Evolutionary conservation across 2,888 invertebrate genomes (phyloP).

Genomic region (Apocheima hispidaria): DNA sequence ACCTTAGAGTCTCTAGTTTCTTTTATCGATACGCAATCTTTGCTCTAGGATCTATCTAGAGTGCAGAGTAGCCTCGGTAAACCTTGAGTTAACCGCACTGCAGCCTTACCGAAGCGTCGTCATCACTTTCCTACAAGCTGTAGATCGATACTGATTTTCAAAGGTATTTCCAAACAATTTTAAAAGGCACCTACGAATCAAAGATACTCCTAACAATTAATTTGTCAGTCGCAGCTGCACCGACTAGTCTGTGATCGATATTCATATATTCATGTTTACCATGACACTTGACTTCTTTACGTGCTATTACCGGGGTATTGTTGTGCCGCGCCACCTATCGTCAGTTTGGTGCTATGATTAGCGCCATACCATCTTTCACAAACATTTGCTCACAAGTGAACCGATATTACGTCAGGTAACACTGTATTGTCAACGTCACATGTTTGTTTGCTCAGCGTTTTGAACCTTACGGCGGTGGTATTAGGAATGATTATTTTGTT

Average conservation of each 20-base stretch:
- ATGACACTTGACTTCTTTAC: conserved; percentile 33
- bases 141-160: no score
- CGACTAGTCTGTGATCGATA: conserved; percentile 7
- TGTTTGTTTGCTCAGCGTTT: conserved; percentile 42
- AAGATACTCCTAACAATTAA: neutral
- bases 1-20: no score
- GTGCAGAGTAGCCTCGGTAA: no score
- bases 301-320: conserved; percentile 48
- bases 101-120: no score
- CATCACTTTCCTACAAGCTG: no score
- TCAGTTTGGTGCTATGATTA: conserved; percentile 59
- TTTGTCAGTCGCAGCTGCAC: neutral
- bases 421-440: conserved; percentile 53
- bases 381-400: conserved; percentile 56
- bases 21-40: no score
- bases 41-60: no score
- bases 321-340: conserved; percentile 41
- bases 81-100: no score
- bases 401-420: conserved; percentile 66
- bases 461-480: conserved; percentile 41
- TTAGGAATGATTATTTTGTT: conserved; percentile 43
- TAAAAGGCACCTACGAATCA: neutral
- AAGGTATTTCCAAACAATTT: no score
- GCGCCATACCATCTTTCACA: conserved; percentile 54
- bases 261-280: conserved; percentile 28